phyloP scores from a whole-genome alignment of 2,113 vertebrate species.

The Galemys pyrenaicus region DNA sequence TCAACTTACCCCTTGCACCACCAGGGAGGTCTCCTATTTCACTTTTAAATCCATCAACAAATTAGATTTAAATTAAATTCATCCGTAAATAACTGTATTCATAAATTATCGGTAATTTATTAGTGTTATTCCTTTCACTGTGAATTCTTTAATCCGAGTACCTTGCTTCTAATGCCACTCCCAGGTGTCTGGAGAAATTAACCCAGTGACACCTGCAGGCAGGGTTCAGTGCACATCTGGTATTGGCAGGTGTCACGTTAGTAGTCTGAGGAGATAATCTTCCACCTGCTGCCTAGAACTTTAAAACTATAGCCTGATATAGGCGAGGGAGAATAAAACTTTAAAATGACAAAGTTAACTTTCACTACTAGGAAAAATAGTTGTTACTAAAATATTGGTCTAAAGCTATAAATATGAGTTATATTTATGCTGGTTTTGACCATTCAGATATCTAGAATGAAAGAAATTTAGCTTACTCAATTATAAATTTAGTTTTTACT shows the following conservation, averaged over 20 bases:
- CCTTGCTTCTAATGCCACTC: not conserved
- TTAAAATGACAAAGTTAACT: constrained; percentile 34
- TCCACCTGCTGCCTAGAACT: not conserved
- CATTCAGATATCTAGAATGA: not conserved
- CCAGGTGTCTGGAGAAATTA: constrained; percentile 59
- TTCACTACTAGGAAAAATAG: not conserved
- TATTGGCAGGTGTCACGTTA: constrained; percentile 38
- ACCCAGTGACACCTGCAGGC: constrained; percentile 58
- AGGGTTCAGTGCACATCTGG: constrained; percentile 46
- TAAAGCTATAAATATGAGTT: not conserved
- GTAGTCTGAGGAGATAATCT: constrained; percentile 24
- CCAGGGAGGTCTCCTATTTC: not conserved
- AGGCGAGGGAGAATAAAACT: not conserved
- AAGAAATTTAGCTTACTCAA: constrained; percentile 10
- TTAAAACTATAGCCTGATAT: not conserved
- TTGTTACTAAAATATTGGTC: not conserved
- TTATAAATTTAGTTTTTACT: constrained; percentile 9
- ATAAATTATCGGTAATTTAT: not conserved
- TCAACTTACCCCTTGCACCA: too few species aligned
- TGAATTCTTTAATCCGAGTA: constrained; percentile 56
- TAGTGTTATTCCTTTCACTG: not conserved
- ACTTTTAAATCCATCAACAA: constrained; percentile 63
- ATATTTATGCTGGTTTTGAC: not conserved
- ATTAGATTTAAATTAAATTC: constrained; percentile 57
- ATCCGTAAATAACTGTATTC: not conserved